Evolutionary conservation across 1,140 invertebrate species (phyloP), one percentile per base, ranked within the genome.

Genomic region (Lasioglossum albipes): DNA sequence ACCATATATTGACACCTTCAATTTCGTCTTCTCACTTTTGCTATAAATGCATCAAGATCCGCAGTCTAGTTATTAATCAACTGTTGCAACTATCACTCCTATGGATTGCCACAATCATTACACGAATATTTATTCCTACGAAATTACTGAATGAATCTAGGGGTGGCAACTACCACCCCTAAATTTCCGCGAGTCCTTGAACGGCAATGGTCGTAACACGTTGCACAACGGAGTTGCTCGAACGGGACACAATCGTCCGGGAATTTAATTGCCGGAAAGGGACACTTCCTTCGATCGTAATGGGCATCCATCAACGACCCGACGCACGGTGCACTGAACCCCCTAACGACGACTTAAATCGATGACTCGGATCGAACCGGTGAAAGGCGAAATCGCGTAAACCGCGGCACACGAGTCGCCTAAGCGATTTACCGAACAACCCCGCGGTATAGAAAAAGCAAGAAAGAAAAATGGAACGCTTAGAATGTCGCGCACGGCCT

Each of bases 261-360:
- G n/a, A 2, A 57, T 67, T 84, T 84, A 79, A 74, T 75, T 83
- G 73, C 62, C 73, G 62, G 72, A 76, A 76, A 69, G 72, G 45
- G 74, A 81, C 77, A 57, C 66, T 79, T 75, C 71, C 77, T 79
- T 80, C 42, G 65, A 79, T 80, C 69, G 66, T 66, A 75, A 80
- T 66, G 16, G 75, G 16, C 68, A 41, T 77, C n/a, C 68, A 42
- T 78, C 64, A 67, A 36, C 64, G 49, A 72, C 67, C 27, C 67
- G 36, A 27, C 9, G 18, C 69, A 31, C 22, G 49, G 76, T 73
- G 49, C 76, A 57, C 27, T 76, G 75, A 84, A 80, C 75, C 74
- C 61, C n/a, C n/a, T 62, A 59, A 65, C 66, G 27, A 18, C 45
- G 65, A 54, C 73, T 66, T 65, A 61, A 71, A 67, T 71, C 80